Base-by-base conservation (phyloP, 2,888 invertebrate genomes). In the Cerceris ruficornis region DNA sequence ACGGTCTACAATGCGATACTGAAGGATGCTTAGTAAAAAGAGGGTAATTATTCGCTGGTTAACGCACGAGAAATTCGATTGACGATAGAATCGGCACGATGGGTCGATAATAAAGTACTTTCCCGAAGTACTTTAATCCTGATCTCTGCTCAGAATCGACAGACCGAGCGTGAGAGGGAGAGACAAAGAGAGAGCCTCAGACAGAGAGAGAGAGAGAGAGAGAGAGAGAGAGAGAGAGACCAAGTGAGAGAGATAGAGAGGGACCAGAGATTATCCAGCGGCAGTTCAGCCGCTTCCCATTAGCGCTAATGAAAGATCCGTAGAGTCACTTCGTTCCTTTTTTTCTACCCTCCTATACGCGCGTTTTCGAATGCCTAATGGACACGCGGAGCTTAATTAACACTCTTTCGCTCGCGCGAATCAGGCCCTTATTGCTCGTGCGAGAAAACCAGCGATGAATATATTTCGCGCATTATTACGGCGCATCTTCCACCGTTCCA, bases 301-400 rank as follows among this genome's bases (percentile, higher is more conserved):
- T 87, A 87, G 80, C 82, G 82, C 80, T 87, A 83, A 87, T 87
- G 85, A 84, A 87, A 85, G 80, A 73, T 69, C 75, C 77, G 75
- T 78, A 79, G 77, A 77, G 72, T 72, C 74, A 80, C 81, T 82
- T 69, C 15, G 61, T 67, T 60, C 71, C 28, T 59, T 55, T 60
- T 72, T 78, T 60, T 69, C 59, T 52, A 58, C 9, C 49, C n/a
- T 9, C 43, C 64, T 71, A 66, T 85, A 70, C 70, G 54, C 69
- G 52, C 69, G 69, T 77, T 76, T 70, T 62, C 76, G 78, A 81
- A 81, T 78, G 69, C 74, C 66, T 72, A 75, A 85, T 83, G 83
- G 84, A 81, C 85, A 73, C 64, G 60, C 71, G 58, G 41, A 55
- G 77, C 68, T 81, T 85, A 85, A 85, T 85, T 85, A 85, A 83